Evolutionary conservation across 2,113 vertebrate species (phyloP).

Genomic region (Elaphurus davidianus): DNA sequence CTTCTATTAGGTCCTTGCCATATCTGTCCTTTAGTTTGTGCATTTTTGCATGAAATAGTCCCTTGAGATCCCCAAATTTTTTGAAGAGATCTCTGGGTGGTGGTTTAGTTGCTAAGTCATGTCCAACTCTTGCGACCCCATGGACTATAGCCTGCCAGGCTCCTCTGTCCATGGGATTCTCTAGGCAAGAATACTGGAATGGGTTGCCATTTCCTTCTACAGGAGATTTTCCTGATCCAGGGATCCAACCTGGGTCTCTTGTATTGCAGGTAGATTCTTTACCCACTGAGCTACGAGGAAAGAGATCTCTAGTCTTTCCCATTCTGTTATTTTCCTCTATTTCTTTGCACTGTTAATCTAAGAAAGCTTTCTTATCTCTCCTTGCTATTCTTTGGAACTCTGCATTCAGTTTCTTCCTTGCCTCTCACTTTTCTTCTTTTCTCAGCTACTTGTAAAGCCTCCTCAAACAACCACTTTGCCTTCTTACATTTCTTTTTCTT

Average conservation of each 20-base stretch:
- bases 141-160: background rate
- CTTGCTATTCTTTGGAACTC: background rate
- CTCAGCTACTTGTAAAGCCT: background rate
- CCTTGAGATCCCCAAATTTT: background rate
- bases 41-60: background rate
- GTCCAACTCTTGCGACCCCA: background rate
- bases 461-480: background rate
- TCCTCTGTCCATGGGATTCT: background rate
- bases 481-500: background rate
- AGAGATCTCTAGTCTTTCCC: background rate
- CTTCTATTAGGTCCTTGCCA: background rate
- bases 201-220: background rate
- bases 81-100: background rate
- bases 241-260: rapidly evolving
- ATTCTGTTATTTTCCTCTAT: background rate
- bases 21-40: background rate
- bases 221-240: background rate
- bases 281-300: background rate
- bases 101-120: background rate
- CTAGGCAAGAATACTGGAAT: background rate
- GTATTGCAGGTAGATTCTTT: background rate
- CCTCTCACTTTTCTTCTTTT: background rate
- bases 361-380: background rate
- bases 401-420: background rate
- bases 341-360: background rate